Conservation (phyloP, 2,113 vertebrate genomes). For the Edolisoma coerulescens region DNA sequence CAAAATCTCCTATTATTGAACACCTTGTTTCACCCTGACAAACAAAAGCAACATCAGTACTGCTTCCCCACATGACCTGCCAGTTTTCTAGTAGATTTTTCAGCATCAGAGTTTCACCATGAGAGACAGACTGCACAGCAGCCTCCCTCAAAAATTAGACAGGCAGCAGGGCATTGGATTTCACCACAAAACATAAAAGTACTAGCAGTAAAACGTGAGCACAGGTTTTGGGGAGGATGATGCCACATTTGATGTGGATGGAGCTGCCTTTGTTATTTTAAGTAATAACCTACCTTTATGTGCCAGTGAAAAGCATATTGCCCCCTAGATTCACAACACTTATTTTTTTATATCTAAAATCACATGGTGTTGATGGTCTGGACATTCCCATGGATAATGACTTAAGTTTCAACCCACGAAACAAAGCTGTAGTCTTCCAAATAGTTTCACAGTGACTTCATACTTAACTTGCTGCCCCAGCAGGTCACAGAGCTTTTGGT, state of each 20-base stretch:
- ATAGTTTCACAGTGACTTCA: neutral
- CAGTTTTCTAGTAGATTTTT: neutral
- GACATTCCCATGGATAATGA: neutral
- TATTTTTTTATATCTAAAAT: neutral
- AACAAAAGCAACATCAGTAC: neutral
- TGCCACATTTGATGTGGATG: neutral
- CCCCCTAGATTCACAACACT: neutral
- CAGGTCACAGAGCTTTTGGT: neutral
- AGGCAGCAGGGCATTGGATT: neutral
- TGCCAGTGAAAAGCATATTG: neutral
- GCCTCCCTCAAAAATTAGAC: neutral
- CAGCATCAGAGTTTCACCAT: neutral
- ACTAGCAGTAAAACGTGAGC: neutral
- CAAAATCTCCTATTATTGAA: neutral
- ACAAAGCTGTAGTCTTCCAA: neutral
- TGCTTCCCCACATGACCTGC: neutral
- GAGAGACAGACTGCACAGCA: neutral
- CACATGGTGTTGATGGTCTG: rapidly evolving
- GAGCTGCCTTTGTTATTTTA: neutral
- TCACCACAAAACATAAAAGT: neutral
- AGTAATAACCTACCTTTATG: neutral
- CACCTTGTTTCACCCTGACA: neutral
- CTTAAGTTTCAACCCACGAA: neutral
- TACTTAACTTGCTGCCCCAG: neutral
- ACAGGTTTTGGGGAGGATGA: neutral